A percentile compares a stretch with the other conserved stretches of the same genome.
Conservation (phyloP, 2,888 invertebrate genomes). For the Callinectes sapidus region DNA sequence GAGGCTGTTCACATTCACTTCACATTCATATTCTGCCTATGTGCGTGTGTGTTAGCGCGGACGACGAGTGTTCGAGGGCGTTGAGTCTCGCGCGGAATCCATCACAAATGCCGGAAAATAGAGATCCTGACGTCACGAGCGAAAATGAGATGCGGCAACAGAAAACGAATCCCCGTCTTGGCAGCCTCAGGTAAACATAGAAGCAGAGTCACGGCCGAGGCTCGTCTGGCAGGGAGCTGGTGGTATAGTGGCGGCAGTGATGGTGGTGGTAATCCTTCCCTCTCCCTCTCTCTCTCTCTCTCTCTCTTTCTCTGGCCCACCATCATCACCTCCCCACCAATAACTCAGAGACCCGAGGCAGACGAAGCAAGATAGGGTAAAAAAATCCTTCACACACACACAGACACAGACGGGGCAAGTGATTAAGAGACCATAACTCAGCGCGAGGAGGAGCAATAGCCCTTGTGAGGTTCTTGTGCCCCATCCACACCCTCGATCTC, state of each 20-base stretch:
- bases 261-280: neutral
- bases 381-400: neutral
- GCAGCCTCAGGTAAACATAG: constrained; percentile 64
- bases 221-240: constrained; percentile 52
- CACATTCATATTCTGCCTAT: neutral
- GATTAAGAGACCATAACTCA: constrained; percentile 11
- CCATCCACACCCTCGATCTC: constrained; percentile 4
- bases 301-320: neutral
- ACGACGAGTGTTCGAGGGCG: neutral
- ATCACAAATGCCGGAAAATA: neutral
- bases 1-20: neutral
- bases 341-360: neutral
- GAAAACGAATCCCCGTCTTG: constrained; percentile 60
- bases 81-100: neutral
- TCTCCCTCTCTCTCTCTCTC: neutral
- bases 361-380: neutral
- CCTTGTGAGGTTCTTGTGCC: neutral
- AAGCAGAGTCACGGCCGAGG: constrained; percentile 53
- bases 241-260: constrained; percentile 15
- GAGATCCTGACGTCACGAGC: constrained; percentile 51
- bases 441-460: neutral
- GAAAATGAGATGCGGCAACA: constrained; percentile 54
- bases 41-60: neutral
- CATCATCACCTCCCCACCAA: neutral
- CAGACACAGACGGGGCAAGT: neutral